These are phyloP conservation scores for Channallabes apus DNA, from an alignment of 2,797 vertebrate genomes.

Conservation along the genomic window DNA sequence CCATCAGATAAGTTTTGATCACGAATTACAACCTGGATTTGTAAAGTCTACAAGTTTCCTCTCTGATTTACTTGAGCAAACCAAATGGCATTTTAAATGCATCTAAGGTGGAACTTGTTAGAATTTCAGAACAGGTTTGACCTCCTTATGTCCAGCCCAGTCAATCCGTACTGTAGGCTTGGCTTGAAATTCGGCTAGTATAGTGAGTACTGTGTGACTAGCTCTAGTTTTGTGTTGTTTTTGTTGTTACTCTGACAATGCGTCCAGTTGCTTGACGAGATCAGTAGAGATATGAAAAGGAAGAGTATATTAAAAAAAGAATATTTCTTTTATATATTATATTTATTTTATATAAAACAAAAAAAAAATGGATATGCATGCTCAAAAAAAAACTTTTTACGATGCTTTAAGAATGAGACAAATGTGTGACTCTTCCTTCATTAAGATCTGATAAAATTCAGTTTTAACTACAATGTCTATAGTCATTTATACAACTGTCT, in stretches of 20 bases:
- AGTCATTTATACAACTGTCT: not conserved
- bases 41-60: not conserved
- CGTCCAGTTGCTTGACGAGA: not conserved
- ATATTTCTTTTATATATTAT: too few relatives aligned
- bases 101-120: conserved; percentile 26
- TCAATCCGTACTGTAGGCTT: conserved; percentile 18
- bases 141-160: conserved; percentile 18
- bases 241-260: not conserved
- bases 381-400: not conserved
- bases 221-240: not conserved
- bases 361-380: not conserved
- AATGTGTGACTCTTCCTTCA: not conserved
- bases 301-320: not conserved
- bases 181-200: conserved; percentile 50
- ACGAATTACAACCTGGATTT: conserved; percentile 47
- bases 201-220: not conserved
- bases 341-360: not conserved
- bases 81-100: conserved; percentile 28
- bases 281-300: not conserved
- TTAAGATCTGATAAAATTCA: not conserved
- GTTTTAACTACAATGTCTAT: not conserved
- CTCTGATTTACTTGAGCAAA: not conserved
- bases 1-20: conserved; percentile 33
- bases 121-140: conserved; percentile 30
- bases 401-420: not conserved